phyloP scores from a whole-genome alignment of 2,113 vertebrate species.

The Phrynosoma platyrhinos region DNA sequence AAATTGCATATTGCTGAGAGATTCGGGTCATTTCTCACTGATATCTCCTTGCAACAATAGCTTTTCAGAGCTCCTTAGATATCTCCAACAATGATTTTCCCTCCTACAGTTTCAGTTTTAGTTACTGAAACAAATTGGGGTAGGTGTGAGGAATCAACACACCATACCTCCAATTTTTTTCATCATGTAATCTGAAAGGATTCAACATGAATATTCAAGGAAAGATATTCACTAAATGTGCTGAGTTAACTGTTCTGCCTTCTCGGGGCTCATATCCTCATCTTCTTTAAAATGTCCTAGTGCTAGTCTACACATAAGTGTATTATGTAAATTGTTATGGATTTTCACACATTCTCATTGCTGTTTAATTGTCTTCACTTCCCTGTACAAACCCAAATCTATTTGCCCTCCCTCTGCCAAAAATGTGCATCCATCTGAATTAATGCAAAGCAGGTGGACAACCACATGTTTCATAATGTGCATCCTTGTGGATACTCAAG shows the following conservation, averaged over 20 bases:
- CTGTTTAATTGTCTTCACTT: no score
- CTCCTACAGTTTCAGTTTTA: not conserved
- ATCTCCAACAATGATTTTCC: not conserved
- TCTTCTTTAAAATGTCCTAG: not conserved
- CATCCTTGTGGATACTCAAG: no score
- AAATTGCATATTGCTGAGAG: slow-evolving; percentile 10
- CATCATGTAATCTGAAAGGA: not conserved
- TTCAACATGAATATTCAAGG: not conserved
- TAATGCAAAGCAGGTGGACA: no score
- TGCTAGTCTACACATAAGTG: no score
- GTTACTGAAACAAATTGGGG: not conserved
- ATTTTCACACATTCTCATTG: no score
- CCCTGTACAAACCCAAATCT: no score
- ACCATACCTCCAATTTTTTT: not conserved
- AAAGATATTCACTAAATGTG: not conserved
- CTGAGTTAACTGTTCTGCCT: not conserved
- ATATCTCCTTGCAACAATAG: slow-evolving; percentile 16
- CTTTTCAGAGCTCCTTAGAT: not conserved
- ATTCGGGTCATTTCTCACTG: not conserved
- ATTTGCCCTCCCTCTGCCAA: no score
- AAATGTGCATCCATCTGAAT: no score
- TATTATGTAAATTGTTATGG: no score
- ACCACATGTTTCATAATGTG: no score
- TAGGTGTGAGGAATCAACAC: not conserved
- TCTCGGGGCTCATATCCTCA: not conserved